These are phyloP conservation scores for Zelostemma sp. DNA, from an alignment of 1,140 invertebrate species.

Conservation along the genomic window DNA sequence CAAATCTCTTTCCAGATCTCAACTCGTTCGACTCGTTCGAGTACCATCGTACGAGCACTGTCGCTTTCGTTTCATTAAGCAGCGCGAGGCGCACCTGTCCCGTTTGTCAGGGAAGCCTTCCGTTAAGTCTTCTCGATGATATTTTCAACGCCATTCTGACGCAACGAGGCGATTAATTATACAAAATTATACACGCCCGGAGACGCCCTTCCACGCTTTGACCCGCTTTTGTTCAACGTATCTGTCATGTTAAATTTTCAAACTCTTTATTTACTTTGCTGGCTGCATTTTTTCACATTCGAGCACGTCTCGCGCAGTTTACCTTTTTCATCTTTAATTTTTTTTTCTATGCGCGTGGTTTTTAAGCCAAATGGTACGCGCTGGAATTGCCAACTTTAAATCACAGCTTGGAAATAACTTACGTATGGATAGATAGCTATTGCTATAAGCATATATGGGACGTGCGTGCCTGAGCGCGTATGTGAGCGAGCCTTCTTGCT, in stretches of 20 bases:
- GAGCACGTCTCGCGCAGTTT: neutral
- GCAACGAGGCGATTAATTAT: constrained; percentile 1
- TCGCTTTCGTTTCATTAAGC: constrained; percentile 35
- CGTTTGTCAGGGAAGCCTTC: neutral
- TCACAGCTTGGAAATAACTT: constrained; percentile 53
- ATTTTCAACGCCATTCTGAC: neutral
- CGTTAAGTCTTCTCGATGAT: constrained; percentile 1
- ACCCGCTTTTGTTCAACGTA: neutral
- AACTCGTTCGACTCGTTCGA: constrained; percentile 31
- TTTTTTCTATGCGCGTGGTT: neutral
- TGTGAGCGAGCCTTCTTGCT: constrained; percentile 17
- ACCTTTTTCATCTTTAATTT: constrained; percentile 4
- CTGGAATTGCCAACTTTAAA: constrained; percentile 48
- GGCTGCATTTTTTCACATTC: neutral
- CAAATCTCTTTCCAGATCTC: constrained; percentile 16
- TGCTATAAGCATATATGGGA: constrained; percentile 32
- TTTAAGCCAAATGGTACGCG: constrained; percentile 5
- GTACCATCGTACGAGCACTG: constrained; percentile 15
- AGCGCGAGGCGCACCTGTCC: neutral
- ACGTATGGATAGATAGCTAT: constrained; percentile 46
- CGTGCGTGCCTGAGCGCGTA: constrained; percentile 9
- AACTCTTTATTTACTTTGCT: neutral
- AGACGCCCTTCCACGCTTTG: neutral
- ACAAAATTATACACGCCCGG: neutral
- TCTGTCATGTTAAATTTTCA: neutral